These are phyloP conservation scores for Tupaia chinensis DNA, from an alignment of 2,113 vertebrate species.

Conservation along the genomic window DNA sequence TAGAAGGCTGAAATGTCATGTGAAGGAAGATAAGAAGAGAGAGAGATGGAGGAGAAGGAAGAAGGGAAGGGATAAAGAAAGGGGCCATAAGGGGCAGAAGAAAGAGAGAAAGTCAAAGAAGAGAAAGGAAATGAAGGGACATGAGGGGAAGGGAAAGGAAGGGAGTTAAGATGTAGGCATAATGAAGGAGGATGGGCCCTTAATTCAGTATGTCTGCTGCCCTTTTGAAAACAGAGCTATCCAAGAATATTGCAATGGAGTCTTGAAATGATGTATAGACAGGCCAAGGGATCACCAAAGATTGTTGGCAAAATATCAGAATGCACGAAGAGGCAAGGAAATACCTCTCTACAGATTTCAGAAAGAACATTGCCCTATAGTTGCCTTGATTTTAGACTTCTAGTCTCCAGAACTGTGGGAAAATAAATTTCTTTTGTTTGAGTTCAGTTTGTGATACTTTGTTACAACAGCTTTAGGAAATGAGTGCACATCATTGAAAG, in stretches of 20 bases:
- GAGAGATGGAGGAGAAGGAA: neutral
- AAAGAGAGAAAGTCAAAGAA: neutral
- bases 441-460: neutral
- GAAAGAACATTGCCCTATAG: rapidly evolving
- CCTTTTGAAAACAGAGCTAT: neutral
- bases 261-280: rapidly evolving
- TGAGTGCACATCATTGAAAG: neutral
- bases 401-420: neutral
- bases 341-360: neutral
- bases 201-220: neutral
- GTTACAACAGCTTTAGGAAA: neutral
- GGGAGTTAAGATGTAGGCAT: neutral
- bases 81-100: no score
- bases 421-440: neutral
- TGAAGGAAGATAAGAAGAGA: neutral
- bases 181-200: neutral
- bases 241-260: neutral
- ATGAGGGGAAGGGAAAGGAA: neutral
- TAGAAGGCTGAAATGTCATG: neutral
- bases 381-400: neutral
- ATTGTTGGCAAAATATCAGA: neutral
- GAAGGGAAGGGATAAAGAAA: neutral
- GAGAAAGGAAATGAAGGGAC: neutral
- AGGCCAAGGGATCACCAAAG: neutral
- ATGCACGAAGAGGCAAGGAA: neutral